phyloP scores from a whole-genome alignment of 2,113 vertebrate genomes.

The Myanophis thanlyinensis region DNA sequence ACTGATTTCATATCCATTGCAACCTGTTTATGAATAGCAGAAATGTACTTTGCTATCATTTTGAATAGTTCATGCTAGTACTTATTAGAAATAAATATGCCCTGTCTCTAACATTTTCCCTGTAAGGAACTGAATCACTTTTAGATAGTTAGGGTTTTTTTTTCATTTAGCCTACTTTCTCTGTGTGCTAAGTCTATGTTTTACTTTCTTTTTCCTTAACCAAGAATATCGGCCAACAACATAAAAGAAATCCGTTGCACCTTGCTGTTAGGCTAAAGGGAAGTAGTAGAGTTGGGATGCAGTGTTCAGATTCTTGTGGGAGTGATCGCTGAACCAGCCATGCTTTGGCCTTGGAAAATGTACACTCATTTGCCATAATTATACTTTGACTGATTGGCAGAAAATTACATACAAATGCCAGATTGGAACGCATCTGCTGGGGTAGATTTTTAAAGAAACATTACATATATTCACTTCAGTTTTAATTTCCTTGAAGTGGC shows the following conservation, averaged over 20 bases:
- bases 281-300: not conserved
- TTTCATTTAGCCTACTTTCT: not conserved
- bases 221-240: not conserved
- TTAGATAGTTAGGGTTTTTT: conserved; percentile 12
- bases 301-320: accelerated
- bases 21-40: not conserved
- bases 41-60: not conserved
- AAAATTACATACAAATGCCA: not conserved
- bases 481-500: conserved; percentile 41
- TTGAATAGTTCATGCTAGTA: not conserved
- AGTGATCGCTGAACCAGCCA: conserved; percentile 15
- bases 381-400: not conserved
- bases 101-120: not conserved
- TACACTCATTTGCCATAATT: not conserved
- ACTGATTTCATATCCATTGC: not conserved
- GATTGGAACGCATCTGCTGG: not conserved
- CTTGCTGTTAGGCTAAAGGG: not conserved
- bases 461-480: conserved; percentile 27
- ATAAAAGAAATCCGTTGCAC: not conserved
- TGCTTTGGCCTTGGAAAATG: not conserved
- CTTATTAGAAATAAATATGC: not conserved
- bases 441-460: conserved; percentile 8
- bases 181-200: conserved; percentile 6
- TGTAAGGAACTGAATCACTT: not conserved
- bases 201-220: not conserved